Evolutionary conservation across 2,113 vertebrate species (phyloP).

Genomic region (Corydoras sp.): DNA sequence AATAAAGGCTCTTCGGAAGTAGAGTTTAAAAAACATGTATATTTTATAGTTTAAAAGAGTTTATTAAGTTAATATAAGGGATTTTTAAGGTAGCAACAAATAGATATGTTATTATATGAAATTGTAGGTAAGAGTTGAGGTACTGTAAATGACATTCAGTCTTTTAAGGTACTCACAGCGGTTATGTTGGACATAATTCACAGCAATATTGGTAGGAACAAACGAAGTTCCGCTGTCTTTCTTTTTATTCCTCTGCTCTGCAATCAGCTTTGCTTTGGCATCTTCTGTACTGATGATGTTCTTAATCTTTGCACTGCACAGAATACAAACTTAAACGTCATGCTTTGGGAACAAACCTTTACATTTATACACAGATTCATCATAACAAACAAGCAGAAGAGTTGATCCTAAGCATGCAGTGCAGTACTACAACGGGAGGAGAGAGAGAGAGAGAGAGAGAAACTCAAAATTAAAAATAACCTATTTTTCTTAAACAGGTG

Average conservation of each 20-base stretch:
- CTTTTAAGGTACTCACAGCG: constrained; percentile 75
- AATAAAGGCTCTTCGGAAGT: no score
- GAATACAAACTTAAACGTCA: background rate
- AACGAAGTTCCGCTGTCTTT: constrained; percentile 93
- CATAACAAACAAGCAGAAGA: background rate
- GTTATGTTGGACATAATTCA: constrained; percentile 97
- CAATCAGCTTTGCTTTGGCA: constrained; percentile 88
- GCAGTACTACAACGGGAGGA: no score
- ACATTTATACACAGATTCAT: background rate
- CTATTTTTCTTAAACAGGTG: no score
- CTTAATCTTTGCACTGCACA: constrained; percentile 88
- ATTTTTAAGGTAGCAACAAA: no score
- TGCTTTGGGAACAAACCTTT: background rate
- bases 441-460: no score
- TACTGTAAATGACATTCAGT: background rate
- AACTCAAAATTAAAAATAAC: no score
- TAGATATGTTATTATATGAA: no score
- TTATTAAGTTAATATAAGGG: no score
- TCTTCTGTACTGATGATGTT: constrained; percentile 96
- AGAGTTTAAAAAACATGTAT: no score
- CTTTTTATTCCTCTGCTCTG: constrained; percentile 95
- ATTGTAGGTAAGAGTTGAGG: no score
- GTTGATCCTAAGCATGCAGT: no score
- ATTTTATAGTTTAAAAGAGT: no score
- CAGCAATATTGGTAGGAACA: constrained; percentile 95